Percentiles rank a stretch among this genome's conserved stretches.
phyloP scores from a whole-genome alignment of 2,113 vertebrate species.

The Seriola aureovittata region DNA sequence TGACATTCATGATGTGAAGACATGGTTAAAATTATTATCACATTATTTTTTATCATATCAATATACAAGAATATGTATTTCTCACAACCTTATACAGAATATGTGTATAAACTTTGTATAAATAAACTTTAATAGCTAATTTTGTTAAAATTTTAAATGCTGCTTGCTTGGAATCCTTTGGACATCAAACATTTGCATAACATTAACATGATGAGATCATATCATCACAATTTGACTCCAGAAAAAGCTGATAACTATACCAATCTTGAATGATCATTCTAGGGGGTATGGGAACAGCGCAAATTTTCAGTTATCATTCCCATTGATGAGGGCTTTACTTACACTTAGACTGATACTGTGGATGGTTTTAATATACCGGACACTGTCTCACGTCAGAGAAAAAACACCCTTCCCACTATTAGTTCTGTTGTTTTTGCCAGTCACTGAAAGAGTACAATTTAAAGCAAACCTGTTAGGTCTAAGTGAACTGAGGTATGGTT shows the following conservation, averaged over 20 bases:
- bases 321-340: neutral
- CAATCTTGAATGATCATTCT: neutral
- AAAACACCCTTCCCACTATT: neutral
- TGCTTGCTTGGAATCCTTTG: too few species aligned
- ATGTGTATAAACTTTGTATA: neutral
- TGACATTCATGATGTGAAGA: too few species aligned
- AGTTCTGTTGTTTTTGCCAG: neutral
- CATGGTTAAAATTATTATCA: neutral
- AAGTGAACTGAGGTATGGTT: neutral
- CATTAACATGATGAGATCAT: neutral
- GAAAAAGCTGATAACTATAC: neutral
- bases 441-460: neutral
- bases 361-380: neutral
- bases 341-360: neutral
- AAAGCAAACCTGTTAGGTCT: neutral
- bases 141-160: too few species aligned
- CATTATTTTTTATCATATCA: neutral
- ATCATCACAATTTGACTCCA: neutral
- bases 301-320: neutral
- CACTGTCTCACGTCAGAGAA: too few species aligned
- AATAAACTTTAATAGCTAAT: neutral
- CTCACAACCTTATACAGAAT: too few species aligned
- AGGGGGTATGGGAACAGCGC: neutral
- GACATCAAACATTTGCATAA: neutral
- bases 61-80: neutral